phyloP scores from a whole-genome alignment of 2,888 invertebrate genomes.

The Agonum fuliginosum region DNA sequence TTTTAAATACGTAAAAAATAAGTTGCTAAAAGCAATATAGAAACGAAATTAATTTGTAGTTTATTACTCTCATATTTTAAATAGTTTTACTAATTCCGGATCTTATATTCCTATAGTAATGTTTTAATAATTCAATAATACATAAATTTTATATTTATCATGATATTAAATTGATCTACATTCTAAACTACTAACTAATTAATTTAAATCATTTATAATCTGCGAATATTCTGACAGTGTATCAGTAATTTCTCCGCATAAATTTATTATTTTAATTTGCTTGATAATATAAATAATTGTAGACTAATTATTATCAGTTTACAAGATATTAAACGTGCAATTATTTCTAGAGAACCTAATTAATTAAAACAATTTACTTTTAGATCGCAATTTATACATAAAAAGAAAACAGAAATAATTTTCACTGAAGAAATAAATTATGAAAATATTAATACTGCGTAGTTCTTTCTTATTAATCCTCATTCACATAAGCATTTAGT shows the following conservation, averaged over 20 bases:
- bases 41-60: no score
- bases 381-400: neutral
- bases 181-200: no score
- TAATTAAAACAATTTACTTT: slow-evolving; percentile 4
- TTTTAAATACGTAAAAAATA: no score
- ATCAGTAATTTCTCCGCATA: neutral
- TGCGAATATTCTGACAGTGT: neutral
- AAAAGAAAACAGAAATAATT: neutral
- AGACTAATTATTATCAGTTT: slow-evolving; percentile 13
- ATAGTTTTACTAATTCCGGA: no score
- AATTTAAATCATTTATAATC: no score
- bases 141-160: no score
- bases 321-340: slow-evolving; percentile 30
- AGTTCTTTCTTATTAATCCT: no score
- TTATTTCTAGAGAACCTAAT: slow-evolving; percentile 20
- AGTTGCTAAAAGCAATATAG: no score
- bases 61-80: no score
- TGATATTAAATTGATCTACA: neutral
- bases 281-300: slow-evolving; percentile 32
- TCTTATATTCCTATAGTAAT: no score
- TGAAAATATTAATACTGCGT: neutral
- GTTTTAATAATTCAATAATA: no score
- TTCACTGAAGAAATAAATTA: neutral
- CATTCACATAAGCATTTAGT: no score
- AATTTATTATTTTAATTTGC: slow-evolving; percentile 29